Conservation (phyloP, 2,113 vertebrate species). For the Carettochelys insculpta region DNA sequence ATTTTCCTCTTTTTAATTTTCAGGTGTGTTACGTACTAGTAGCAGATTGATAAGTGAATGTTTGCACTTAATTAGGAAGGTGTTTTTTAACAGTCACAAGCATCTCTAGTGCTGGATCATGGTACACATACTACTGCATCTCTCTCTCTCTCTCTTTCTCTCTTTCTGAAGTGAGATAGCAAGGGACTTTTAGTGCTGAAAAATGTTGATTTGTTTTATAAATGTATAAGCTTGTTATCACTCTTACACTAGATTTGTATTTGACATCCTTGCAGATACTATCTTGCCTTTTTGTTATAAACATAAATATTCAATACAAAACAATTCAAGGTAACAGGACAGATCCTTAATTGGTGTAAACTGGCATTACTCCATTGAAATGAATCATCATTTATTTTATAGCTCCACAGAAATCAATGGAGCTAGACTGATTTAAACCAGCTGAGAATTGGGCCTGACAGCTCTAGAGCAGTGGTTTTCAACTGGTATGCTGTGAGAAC, state of each 20-base stretch:
- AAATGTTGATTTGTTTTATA: conserved; percentile 31
- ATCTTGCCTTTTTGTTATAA: conserved; percentile 5
- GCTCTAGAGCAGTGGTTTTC: no score
- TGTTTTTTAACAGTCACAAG: conserved; percentile 47
- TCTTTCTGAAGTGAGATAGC: conserved; percentile 57
- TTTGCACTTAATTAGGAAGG: conserved; percentile 19
- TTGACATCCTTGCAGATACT: not conserved
- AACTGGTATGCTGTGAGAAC: no score
- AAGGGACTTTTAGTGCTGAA: conserved; percentile 57
- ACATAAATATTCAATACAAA: not conserved
- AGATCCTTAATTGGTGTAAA: not conserved
- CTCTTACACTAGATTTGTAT: conserved; percentile 35
- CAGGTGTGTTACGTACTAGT: conserved; percentile 11
- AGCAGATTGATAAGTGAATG: conserved; percentile 41
- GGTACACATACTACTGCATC: conserved; percentile 47
- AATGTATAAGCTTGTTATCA: conserved; percentile 16
- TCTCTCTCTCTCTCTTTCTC: conserved; percentile 10
- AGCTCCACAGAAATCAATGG: not conserved
- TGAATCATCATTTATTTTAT: not conserved
- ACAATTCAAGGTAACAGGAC: not conserved
- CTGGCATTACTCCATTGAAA: not conserved
- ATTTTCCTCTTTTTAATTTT: conserved; percentile 24
- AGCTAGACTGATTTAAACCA: not conserved
- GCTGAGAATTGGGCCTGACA: not conserved
- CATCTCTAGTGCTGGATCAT: conserved; percentile 50